A percentile compares a stretch with the other conserved stretches of the same genome.
These are phyloP conservation scores for Heliothis virescens DNA, from an alignment of 1,140 invertebrate genomes.

Conservation along the genomic window DNA sequence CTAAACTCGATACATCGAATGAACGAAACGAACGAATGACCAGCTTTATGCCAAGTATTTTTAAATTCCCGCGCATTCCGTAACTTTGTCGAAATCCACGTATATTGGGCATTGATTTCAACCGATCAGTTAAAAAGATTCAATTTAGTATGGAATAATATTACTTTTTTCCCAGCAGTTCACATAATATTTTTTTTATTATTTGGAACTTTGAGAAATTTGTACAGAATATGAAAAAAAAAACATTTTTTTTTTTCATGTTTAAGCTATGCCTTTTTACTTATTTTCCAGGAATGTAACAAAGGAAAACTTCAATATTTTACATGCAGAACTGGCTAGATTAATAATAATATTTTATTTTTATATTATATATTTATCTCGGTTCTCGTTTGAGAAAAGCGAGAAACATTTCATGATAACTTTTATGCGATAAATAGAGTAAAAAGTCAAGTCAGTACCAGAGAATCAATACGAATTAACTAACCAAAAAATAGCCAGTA, in stretches of 20 bases:
- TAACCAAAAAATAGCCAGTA: background rate
- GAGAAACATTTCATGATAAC: too few relatives aligned
- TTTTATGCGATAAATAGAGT: background rate
- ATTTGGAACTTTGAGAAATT: too few relatives aligned
- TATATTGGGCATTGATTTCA: constrained; percentile 4
- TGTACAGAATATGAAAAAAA: too few relatives aligned
- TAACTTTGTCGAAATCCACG: constrained; percentile 21
- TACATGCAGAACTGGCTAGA: too few relatives aligned
- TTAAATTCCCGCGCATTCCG: constrained; percentile 50
- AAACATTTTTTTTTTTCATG: too few relatives aligned
- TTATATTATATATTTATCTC: too few relatives aligned
- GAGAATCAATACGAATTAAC: background rate
- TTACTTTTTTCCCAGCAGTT: background rate
- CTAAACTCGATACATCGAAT: constrained; percentile 44
- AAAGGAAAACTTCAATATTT: too few relatives aligned
- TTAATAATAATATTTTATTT: too few relatives aligned
- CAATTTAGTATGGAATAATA: constrained; percentile 3
- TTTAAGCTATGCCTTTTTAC: too few relatives aligned
- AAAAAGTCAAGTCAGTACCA: background rate
- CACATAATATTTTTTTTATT: too few relatives aligned
- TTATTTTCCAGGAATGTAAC: too few relatives aligned
- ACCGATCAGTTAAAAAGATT: constrained; percentile 8
- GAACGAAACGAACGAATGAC: constrained; percentile 49
- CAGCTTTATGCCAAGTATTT: constrained; percentile 54
- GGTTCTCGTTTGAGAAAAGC: too few relatives aligned